These are phyloP conservation scores for Diloba caeruleocephala DNA, from an alignment of 2,888 invertebrate genomes.

Conservation along the genomic window DNA sequence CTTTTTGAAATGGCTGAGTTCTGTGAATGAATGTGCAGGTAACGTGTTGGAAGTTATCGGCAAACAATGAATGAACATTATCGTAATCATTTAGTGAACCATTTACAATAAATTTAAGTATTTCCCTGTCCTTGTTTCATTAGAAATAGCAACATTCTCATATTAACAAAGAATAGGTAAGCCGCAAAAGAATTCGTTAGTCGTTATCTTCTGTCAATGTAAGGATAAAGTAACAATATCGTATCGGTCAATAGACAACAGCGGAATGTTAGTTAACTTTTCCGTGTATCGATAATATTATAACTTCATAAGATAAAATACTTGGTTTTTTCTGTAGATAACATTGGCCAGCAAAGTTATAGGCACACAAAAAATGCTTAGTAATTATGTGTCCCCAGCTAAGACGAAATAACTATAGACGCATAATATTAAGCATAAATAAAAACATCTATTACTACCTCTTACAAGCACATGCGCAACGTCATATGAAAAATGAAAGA, in stretches of 20 bases:
- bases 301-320: slow-evolving; percentile 2
- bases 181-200: slow-evolving; percentile 10
- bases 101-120: slow-evolving; percentile 18
- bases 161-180: neutral
- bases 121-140: slow-evolving; percentile 7
- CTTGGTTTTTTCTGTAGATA: slow-evolving; percentile 32
- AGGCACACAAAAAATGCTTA: no score
- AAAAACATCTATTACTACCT: no score
- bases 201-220: slow-evolving; percentile 18
- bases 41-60: slow-evolving; percentile 46
- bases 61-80: slow-evolving; percentile 34
- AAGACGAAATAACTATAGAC: no score
- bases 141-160: neutral
- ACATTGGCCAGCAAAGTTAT: no score
- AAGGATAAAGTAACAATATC: slow-evolving; percentile 38
- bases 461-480: no score
- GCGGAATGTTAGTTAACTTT: slow-evolving; percentile 36
- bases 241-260: slow-evolving; percentile 30
- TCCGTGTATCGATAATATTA: slow-evolving; percentile 34
- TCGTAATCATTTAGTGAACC: slow-evolving; percentile 32
- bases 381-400: no score
- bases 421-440: no score
- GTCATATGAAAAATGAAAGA: no score
- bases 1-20: slow-evolving; percentile 36
- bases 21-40: slow-evolving; percentile 8